These are phyloP conservation scores for Icerya purchasi DNA, from an alignment of 2,888 invertebrate genomes.

Conservation along the genomic window DNA sequence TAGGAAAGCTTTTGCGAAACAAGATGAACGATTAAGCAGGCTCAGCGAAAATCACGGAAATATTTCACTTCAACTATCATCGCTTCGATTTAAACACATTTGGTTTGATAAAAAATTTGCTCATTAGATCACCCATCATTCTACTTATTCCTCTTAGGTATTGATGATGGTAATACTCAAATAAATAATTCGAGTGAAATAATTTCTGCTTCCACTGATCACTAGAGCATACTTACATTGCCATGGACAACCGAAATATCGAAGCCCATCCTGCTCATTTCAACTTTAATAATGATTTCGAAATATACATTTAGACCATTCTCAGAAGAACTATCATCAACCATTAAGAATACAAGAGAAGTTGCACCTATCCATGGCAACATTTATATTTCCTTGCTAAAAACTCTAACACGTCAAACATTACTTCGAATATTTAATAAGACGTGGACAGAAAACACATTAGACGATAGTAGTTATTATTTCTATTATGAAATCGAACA, in stretches of 20 bases:
- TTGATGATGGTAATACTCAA: too few species aligned
- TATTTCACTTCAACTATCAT: too few species aligned
- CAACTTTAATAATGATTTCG: too few species aligned
- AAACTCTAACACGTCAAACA: neutral
- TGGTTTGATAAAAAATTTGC: too few species aligned
- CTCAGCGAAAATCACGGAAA: too few species aligned
- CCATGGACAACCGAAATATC: neutral
- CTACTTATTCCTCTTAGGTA: too few species aligned
- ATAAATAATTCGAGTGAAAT: constrained; percentile 12
- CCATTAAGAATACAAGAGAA: neutral
- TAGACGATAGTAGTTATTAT: neutral
- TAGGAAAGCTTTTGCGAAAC: too few species aligned
- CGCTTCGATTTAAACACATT: too few species aligned
- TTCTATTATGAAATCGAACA: neutral
- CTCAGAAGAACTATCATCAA: neutral
- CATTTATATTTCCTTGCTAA: neutral
- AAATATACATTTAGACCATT: neutral
- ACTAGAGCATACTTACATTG: neutral
- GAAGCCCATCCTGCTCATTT: neutral
- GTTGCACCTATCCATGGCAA: neutral
- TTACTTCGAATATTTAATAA: neutral
- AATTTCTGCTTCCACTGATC: neutral
- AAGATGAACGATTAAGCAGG: too few species aligned
- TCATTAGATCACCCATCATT: too few species aligned
- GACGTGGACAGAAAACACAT: neutral